Evolutionary conservation across 2,888 invertebrate species (phyloP).

Genomic region (Eupithecia pulchellata): DNA sequence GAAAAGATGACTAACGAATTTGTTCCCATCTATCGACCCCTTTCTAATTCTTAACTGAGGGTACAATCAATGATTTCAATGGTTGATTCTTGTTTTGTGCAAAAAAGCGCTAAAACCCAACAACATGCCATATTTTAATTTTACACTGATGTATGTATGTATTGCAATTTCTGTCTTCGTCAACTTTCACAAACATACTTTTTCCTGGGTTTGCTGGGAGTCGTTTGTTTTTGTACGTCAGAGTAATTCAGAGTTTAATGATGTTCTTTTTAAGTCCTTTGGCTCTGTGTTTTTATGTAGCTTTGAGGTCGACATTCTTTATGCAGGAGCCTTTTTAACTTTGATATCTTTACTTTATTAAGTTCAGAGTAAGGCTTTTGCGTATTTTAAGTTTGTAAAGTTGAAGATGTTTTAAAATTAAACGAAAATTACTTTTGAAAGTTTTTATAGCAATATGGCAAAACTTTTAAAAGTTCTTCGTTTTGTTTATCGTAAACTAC

Average conservation of each 20-base stretch:
- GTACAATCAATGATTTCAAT: too few relatives aligned
- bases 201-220: not conserved
- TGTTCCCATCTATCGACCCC: too few relatives aligned
- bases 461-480: not conserved
- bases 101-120: too few relatives aligned
- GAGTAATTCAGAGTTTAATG: conserved; percentile 7
- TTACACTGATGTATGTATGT: too few relatives aligned
- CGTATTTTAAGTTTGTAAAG: not conserved
- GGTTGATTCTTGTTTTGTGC: too few relatives aligned
- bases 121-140: too few relatives aligned
- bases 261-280: conserved; percentile 24
- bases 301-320: not conserved
- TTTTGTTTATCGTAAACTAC: too few relatives aligned
- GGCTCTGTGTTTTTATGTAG: conserved; percentile 4
- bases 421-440: not conserved
- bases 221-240: not conserved
- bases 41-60: too few relatives aligned
- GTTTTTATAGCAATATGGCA: too few relatives aligned
- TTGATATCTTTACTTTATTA: conserved; percentile 2
- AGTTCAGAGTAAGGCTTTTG: not conserved
- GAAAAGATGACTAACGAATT: too few relatives aligned
- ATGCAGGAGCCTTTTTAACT: not conserved
- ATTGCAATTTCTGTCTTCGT: not conserved
- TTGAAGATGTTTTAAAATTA: not conserved
- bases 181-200: not conserved